Conservation (phyloP, 2,888 invertebrate genomes). For the Dolichomitus sp. region DNA sequence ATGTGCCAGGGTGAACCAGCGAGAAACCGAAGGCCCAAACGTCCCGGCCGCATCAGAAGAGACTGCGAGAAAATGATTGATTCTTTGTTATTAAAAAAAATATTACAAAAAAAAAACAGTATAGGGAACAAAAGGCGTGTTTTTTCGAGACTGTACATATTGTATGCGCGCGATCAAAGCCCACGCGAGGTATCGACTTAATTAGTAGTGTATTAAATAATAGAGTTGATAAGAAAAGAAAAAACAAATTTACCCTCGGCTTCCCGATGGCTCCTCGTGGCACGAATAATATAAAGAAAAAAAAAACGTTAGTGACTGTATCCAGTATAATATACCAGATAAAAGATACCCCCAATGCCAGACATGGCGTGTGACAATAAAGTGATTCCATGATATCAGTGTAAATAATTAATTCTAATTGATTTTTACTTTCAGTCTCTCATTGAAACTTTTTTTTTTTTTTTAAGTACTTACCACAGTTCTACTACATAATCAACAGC, state of each 20-base stretch:
- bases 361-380: constrained; percentile 86
- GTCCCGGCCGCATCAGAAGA: constrained; percentile 50
- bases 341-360: constrained; percentile 85
- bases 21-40: constrained; percentile 63
- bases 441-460: constrained; percentile 13
- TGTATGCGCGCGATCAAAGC: constrained; percentile 67
- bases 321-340: constrained; percentile 84
- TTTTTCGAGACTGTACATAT: constrained; percentile 71
- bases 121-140: constrained; percentile 70
- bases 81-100: constrained; percentile 51
- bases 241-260: constrained; percentile 61
- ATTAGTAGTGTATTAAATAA: constrained; percentile 59
- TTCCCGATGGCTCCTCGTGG: constrained; percentile 73
- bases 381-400: constrained; percentile 84
- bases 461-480: not conserved
- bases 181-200: constrained; percentile 68
- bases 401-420: constrained; percentile 51
- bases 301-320: constrained; percentile 84
- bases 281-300: constrained; percentile 78
- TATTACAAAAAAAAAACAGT: constrained; percentile 51
- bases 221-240: constrained; percentile 55
- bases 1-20: constrained; percentile 71
- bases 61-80: constrained; percentile 47
- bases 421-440: constrained; percentile 25
- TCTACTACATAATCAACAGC: not conserved